Percentiles rank a stretch among this genome's conserved stretches.
Conservation (phyloP, 2,888 invertebrate species). For the Bombylius major region DNA sequence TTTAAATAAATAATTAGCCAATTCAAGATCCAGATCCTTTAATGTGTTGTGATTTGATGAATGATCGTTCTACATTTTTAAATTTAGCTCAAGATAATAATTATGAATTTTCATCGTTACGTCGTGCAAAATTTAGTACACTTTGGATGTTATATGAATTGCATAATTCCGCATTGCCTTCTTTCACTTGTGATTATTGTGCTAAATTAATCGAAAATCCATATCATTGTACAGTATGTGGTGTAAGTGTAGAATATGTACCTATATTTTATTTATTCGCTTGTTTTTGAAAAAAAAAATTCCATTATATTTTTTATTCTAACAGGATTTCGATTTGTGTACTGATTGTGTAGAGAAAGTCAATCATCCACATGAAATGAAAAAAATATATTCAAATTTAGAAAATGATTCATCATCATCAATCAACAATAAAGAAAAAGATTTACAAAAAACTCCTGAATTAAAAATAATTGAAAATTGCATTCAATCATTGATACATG, state of each 20-base stretch:
- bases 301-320: neutral
- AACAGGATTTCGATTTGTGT: slow-evolving; percentile 92
- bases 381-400: slow-evolving; percentile 86
- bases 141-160: slow-evolving; percentile 96
- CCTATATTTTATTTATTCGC: no score
- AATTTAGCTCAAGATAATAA: slow-evolving; percentile 97
- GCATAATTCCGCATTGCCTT: slow-evolving; percentile 95
- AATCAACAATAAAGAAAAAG: slow-evolving; percentile 69
- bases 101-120: slow-evolving; percentile 92
- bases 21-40: slow-evolving; percentile 96
- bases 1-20: slow-evolving; percentile 42
- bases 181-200: slow-evolving; percentile 98
- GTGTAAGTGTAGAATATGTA: slow-evolving; percentile 48
- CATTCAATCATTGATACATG: slow-evolving; percentile 87
- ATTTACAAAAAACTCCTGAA: slow-evolving; percentile 83
- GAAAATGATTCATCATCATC: slow-evolving; percentile 86
- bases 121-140: slow-evolving; percentile 91
- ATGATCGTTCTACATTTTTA: slow-evolving; percentile 97
- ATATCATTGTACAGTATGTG: slow-evolving; percentile 96
- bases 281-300: neutral
- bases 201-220: slow-evolving; percentile 90
- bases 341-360: slow-evolving; percentile 87
- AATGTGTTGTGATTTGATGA: slow-evolving; percentile 96
- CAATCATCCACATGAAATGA: slow-evolving; percentile 95
- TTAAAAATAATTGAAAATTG: slow-evolving; percentile 78